phyloP scores from a whole-genome alignment of 2,113 vertebrate genomes.

The Sakesphorus luctuosus region DNA sequence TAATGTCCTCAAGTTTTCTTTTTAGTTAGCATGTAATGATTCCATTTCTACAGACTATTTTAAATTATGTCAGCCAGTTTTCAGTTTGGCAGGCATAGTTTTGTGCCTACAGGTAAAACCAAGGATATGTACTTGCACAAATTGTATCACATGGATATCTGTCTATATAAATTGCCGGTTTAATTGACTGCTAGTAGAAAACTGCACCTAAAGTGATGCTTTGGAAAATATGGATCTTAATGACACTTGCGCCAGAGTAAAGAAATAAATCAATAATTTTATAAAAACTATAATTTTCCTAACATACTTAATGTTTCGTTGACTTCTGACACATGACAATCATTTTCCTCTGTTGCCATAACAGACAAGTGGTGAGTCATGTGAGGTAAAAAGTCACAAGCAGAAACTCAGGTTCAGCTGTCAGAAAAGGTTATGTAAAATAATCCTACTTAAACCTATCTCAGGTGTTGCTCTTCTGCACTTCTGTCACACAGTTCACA shows the following conservation, averaged over 20 bases:
- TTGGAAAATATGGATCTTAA: background rate
- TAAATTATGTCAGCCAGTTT: background rate
- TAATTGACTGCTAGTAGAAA: background rate
- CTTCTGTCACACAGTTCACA: background rate
- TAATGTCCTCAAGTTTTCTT: background rate
- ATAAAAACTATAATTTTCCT: background rate
- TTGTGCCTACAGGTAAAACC: background rate
- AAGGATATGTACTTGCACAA: background rate
- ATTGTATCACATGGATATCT: background rate
- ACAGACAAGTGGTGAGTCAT: background rate
- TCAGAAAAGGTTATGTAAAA: background rate
- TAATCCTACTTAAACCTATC: background rate
- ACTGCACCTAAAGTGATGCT: background rate
- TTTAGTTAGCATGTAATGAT: background rate
- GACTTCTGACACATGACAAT: background rate
- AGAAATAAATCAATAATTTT: background rate
- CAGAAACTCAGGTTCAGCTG: background rate
- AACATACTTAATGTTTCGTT: background rate
- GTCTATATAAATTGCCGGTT: background rate
- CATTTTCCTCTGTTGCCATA: background rate
- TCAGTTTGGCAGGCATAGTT: background rate
- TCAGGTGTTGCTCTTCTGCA: background rate
- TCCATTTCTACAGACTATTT: background rate
- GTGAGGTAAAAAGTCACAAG: background rate
- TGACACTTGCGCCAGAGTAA: background rate